These are phyloP conservation scores for Sisyra nigra DNA, from an alignment of 2,888 invertebrate species.

Conservation along the genomic window DNA sequence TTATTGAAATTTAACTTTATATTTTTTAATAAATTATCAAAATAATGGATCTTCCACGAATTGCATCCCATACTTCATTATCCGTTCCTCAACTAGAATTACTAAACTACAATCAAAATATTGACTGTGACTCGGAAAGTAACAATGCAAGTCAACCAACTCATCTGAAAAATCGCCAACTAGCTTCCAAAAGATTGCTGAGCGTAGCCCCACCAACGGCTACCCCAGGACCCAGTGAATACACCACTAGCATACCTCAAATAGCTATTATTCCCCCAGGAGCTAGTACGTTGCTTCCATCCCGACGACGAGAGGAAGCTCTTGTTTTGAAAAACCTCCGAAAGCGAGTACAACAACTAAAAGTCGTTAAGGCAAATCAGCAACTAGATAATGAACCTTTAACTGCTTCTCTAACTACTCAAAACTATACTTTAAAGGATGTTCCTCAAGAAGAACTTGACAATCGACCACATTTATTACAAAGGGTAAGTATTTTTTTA, in stretches of 20 bases:
- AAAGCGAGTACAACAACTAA: constrained; percentile 41
- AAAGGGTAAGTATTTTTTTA: constrained; percentile 27
- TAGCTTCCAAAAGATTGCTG: constrained; percentile 5
- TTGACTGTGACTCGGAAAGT: neutral
- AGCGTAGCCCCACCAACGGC: constrained; percentile 8
- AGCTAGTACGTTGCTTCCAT: constrained; percentile 39
- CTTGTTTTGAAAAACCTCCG: constrained; percentile 51
- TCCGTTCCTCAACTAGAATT: constrained; percentile 18
- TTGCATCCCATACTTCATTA: constrained; percentile 24
- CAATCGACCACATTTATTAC: constrained; percentile 44
- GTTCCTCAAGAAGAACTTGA: constrained; percentile 35
- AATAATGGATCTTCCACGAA: constrained; percentile 26
- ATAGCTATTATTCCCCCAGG: constrained; percentile 22
- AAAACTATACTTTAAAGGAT: constrained; percentile 15
- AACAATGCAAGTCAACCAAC: neutral
- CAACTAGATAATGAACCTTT: constrained; percentile 22
- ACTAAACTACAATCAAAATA: constrained; percentile 7
- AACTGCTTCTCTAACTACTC: constrained; percentile 19
- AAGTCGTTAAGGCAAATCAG: constrained; percentile 35
- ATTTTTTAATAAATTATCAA: neutral
- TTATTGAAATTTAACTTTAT: neutral
- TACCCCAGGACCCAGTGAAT: constrained; percentile 17
- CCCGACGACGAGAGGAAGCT: constrained; percentile 49
- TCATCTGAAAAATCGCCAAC: constrained; percentile 1
- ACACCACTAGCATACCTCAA: constrained; percentile 22